Evolutionary conservation across 2,888 invertebrate species (phyloP), one percentile per base, ranked within the genome.

Genomic region (Phortica magna): DNA sequence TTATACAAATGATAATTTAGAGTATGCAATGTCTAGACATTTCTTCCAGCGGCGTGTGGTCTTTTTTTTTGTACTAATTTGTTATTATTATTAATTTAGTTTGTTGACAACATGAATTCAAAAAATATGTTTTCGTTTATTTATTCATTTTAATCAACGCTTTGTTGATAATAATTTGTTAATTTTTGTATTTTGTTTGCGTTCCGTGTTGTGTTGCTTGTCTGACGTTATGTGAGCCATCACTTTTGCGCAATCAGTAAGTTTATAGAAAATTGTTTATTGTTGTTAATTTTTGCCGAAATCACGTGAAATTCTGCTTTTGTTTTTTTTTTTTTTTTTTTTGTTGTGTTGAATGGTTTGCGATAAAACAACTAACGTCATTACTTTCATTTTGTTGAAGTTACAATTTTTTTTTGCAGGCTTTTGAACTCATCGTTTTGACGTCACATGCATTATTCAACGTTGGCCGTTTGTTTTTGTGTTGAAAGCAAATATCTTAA

Each of bases 21-120:
- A 42, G 14, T 55, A 39, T 41, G 65, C 31, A 39, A n/a, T 4
- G 70, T 71, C 70, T 71, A 71, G 70, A 71, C 70, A 71, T 53
- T 53, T 1, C 31, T 14, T 68, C 31, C 65, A 17, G 3, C 48
- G 9, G 48, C 48, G 48, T 12, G 10, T 48, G 48, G 4, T 1
- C 14, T 5, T 5, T 64, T 31, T 64, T 64, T 22, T 12, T 10
- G n/a, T 22, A 22, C 3, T 9, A 22, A 12, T 61, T 64, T 64
- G 1, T 39, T 31, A 31, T 64, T 19, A 59, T 31, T 31, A 31
- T 31, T 31, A 4, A 31, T 31, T 31, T 31, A 31, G 3, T 31
- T 31, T 31, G 31, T 31, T 31, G 31, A 31, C 31, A 31, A 31
- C 31, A 31, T 31, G 31, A 31, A 31, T 48, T 48, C 31, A 12